Evolutionary conservation across 2,888 invertebrate species (phyloP).

Genomic region (Drosophila histrio): DNA sequence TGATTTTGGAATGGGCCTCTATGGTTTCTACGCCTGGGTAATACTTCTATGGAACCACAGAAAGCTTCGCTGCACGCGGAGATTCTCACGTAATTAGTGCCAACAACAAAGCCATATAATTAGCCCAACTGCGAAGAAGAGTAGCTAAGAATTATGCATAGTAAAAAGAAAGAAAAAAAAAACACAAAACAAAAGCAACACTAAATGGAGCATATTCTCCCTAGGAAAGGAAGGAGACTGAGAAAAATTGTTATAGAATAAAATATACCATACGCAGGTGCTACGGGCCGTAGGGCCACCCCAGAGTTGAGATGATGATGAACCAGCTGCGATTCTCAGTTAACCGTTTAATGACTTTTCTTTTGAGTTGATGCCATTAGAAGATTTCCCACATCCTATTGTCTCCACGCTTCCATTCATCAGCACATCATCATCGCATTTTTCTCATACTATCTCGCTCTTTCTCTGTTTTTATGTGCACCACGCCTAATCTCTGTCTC

Average conservation of each 20-base stretch:
- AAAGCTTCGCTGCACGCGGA: conserved; percentile 44
- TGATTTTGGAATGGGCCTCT: conserved; percentile 49
- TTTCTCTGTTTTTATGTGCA: conserved; percentile 29
- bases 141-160: conserved; percentile 64
- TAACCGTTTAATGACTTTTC: conserved; percentile 73
- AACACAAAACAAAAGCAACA: not conserved
- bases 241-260: conserved; percentile 44
- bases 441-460: conserved; percentile 16
- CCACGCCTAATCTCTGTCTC: conserved; percentile 61
- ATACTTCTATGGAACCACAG: conserved; percentile 5
- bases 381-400: conserved; percentile 72
- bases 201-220: conserved; percentile 28
- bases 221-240: conserved; percentile 10
- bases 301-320: conserved; percentile 43
- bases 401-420: conserved; percentile 44
- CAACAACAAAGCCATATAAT: conserved; percentile 67
- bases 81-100: conserved; percentile 71
- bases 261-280: conserved; percentile 42
- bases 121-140: conserved; percentile 60
- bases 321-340: conserved; percentile 56
- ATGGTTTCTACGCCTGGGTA: conserved; percentile 36
- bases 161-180: conserved; percentile 24
- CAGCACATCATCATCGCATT: conserved; percentile 24
- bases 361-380: conserved; percentile 62
- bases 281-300: conserved; percentile 42